phyloP scores from a whole-genome alignment of 1,140 invertebrate genomes.

The Brachionus sp. region DNA sequence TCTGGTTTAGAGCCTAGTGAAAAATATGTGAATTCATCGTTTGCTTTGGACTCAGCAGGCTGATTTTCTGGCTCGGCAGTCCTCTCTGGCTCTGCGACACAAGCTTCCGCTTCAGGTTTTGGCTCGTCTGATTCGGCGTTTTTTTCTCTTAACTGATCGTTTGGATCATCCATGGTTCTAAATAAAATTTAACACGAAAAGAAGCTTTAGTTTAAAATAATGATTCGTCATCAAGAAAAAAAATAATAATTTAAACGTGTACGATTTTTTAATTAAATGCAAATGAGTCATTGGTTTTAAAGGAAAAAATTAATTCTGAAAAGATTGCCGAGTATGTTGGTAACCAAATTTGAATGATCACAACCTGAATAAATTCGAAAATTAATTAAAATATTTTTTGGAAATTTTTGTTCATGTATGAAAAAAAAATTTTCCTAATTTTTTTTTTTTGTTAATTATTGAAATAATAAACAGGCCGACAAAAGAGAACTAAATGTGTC shows the following conservation, averaged over 20 bases:
- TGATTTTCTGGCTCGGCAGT: not conserved
- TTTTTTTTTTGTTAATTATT: not conserved
- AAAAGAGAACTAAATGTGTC: not conserved
- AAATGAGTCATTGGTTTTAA: not conserved
- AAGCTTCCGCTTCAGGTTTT: not conserved
- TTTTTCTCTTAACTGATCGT: constrained; percentile 5
- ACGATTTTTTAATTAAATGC: constrained; percentile 17
- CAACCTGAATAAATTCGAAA: not conserved
- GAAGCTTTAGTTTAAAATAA: not conserved
- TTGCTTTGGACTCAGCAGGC: not conserved
- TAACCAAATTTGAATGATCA: constrained; percentile 9
- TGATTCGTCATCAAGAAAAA: constrained; percentile 4
- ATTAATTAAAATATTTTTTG: not conserved
- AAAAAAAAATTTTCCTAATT: too few relatives aligned
- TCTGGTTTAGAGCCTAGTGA: not conserved
- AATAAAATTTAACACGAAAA: not conserved
- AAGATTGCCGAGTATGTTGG: not conserved
- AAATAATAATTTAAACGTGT: not conserved
- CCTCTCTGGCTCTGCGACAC: not conserved
- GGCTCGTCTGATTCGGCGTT: not conserved
- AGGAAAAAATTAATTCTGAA: not conserved
- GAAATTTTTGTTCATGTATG: not conserved
- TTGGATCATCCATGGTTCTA: constrained; percentile 26
- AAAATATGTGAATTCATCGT: not conserved
- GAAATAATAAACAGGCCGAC: not conserved